Percentiles rank a stretch among this genome's conserved stretches.
Conservation (phyloP, 2,113 vertebrate genomes). For the Elaphurus davidianus region DNA sequence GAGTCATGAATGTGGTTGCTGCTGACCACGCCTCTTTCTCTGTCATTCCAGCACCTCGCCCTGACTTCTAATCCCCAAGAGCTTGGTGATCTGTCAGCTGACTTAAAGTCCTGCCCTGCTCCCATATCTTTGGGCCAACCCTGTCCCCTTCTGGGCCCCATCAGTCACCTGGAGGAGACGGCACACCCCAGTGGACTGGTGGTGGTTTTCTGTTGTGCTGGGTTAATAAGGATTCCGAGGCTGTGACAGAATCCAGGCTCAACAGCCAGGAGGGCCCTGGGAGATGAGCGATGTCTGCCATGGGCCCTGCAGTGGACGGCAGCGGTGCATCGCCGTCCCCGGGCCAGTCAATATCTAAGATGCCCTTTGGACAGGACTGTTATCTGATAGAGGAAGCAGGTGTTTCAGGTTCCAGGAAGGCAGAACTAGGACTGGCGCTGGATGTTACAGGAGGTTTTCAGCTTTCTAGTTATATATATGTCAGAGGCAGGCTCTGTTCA, state of each 20-base stretch:
- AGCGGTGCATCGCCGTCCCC: rapidly evolving
- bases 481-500: not conserved
- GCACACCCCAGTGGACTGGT: not conserved
- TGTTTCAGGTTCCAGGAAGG: not conserved
- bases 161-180: not conserved
- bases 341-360: not conserved
- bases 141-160: not conserved
- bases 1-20: not conserved
- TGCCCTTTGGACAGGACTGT: not conserved
- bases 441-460: not conserved
- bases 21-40: not conserved
- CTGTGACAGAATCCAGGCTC: not conserved
- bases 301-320: not conserved
- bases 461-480: not conserved
- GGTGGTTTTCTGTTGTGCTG: not conserved
- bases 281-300: not conserved
- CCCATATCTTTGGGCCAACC: not conserved
- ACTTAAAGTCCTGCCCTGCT: not conserved
- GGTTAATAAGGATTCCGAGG: not conserved
- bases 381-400: not conserved
- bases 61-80: not conserved
- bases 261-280: not conserved
- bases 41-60: not conserved
- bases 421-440: not conserved
- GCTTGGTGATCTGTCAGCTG: not conserved